Conservation (phyloP, 2,113 vertebrate genomes). For the Xenopus laevis region DNA sequence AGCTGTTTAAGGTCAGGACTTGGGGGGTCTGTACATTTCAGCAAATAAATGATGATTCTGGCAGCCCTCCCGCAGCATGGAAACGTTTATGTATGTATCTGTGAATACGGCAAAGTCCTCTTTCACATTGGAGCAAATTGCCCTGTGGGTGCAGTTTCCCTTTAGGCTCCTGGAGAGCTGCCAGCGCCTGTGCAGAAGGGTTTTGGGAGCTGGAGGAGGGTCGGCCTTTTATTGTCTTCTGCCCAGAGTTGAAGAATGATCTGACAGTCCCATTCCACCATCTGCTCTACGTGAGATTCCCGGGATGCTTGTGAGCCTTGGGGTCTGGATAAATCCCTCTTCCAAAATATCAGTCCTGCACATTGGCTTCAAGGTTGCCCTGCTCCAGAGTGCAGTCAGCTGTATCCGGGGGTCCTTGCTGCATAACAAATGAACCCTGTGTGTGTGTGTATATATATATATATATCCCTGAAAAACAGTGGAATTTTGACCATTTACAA, state of each 20-base stretch:
- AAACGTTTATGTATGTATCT: not conserved
- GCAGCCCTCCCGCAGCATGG: not conserved
- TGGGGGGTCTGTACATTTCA: too few relatives aligned
- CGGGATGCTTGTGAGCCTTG: not conserved
- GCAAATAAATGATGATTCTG: not conserved
- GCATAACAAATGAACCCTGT: too few relatives aligned
- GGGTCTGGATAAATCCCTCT: too few relatives aligned
- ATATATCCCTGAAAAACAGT: too few relatives aligned
- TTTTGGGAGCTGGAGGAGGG: not conserved
- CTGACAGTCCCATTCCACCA: not conserved
- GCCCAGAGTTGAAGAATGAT: not conserved
- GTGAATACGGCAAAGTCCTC: not conserved
- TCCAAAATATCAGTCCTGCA: too few relatives aligned
- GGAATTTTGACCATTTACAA: too few relatives aligned
- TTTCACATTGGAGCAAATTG: conserved; percentile 5
- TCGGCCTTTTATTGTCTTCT: not conserved
- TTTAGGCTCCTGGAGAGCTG: not conserved
- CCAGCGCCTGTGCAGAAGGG: not conserved
- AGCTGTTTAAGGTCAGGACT: too few relatives aligned
- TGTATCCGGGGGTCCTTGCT: too few relatives aligned
- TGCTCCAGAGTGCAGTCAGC: too few relatives aligned
- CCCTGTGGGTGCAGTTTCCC: not conserved
- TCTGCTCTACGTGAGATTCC: not conserved
- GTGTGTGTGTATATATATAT: too few relatives aligned
- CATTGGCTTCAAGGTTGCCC: too few relatives aligned